Percentiles rank a stretch among this genome's conserved stretches.
Conservation (phyloP, 2,113 vertebrate species). For the Mus pahari region DNA sequence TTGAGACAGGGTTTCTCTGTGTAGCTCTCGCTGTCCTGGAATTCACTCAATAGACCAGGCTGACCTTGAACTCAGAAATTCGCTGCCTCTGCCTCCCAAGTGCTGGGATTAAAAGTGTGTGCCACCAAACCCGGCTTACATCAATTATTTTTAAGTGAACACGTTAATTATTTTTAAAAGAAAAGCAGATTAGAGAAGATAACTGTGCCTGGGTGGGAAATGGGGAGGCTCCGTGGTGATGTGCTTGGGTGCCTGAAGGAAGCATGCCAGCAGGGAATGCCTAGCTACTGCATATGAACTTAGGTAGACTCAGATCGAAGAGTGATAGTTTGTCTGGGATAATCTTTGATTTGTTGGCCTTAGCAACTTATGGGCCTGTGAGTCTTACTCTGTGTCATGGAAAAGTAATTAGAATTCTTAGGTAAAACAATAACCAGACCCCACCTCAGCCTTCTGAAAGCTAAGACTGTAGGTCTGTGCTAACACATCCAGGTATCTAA, state of each 20-base stretch:
- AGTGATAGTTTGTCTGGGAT: not conserved
- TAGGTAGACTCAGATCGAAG: not conserved
- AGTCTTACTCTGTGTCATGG: not conserved
- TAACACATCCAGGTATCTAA: not conserved
- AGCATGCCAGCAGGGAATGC: not conserved
- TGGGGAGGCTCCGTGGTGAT: not conserved
- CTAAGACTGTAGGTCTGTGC: not conserved
- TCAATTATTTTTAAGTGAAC: not conserved
- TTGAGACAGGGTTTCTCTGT: no score
- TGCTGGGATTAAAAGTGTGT: no score
- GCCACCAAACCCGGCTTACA: no score
- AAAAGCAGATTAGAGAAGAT: not conserved
- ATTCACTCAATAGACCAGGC: no score
- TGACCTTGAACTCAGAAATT: no score
- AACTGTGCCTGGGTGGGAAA: not conserved
- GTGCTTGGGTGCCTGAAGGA: not conserved
- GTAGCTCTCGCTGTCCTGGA: no score
- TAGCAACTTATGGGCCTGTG: no score
- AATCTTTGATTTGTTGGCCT: not conserved
- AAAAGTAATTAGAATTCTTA: not conserved
- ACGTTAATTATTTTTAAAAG: not conserved
- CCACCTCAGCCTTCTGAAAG: not conserved
- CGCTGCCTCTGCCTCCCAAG: no score
- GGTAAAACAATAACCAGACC: not conserved
- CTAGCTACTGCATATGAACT: not conserved